Percentiles rank a stretch among this genome's conserved stretches.
Evolutionary conservation across 2,888 invertebrate species (phyloP).

Genomic region (Rhagonycha lutea): DNA sequence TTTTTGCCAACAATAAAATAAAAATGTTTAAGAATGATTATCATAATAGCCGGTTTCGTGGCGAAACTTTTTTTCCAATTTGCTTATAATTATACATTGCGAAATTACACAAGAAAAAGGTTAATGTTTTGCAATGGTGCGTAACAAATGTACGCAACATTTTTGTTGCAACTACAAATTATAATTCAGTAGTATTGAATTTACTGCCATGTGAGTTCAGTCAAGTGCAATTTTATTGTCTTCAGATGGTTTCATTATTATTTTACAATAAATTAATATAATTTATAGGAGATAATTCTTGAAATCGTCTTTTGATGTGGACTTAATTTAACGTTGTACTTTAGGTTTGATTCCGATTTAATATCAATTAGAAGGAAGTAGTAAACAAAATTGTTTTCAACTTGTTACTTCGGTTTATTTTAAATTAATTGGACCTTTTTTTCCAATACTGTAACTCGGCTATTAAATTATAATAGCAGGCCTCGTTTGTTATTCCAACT

Average conservation of each 20-base stretch:
- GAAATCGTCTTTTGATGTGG: neutral
- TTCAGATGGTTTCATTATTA: neutral
- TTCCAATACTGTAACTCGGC: neutral
- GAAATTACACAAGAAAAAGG: neutral
- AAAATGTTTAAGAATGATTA: neutral
- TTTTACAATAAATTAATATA: neutral
- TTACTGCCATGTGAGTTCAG: neutral
- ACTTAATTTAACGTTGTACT: neutral
- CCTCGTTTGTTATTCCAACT: no score
- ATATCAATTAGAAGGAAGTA: neutral
- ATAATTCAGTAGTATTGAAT: neutral
- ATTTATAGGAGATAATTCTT: neutral
- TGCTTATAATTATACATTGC: neutral
- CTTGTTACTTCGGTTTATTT: neutral
- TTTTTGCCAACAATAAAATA: neutral
- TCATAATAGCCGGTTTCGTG: neutral
- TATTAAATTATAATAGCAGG: neutral
- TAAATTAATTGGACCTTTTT: neutral
- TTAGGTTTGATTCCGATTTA: neutral
- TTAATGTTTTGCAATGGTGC: neutral
- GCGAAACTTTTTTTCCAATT: neutral
- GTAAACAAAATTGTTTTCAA: neutral
- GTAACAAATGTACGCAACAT: neutral
- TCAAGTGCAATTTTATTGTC: neutral
- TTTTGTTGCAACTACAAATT: neutral